phyloP scores from a whole-genome alignment of 2,797 vertebrate species.

The Brachyrhaphis roseni region DNA sequence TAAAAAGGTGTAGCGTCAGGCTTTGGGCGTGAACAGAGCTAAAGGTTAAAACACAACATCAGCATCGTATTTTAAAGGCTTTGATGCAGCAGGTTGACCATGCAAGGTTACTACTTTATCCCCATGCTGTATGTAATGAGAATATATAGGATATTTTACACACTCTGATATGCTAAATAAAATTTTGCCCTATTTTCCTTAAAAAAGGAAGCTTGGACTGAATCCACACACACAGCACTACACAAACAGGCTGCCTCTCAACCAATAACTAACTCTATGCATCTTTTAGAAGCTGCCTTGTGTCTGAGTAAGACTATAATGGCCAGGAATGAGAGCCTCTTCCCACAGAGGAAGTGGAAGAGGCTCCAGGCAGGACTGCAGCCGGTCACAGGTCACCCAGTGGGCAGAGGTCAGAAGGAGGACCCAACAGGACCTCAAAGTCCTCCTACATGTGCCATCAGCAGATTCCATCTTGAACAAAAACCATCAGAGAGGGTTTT shows the following conservation, averaged over 20 bases:
- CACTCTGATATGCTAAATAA: constrained; percentile 28
- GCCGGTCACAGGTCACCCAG: constrained; percentile 50
- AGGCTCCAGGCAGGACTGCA: constrained; percentile 45
- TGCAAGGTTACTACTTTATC: constrained; percentile 7
- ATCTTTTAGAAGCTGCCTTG: constrained; percentile 59
- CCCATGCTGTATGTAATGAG: constrained; percentile 6
- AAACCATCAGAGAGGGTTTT: background rate
- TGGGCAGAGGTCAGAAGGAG: constrained; percentile 53
- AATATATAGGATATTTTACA: constrained; percentile 20
- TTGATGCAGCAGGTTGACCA: constrained; percentile 51
- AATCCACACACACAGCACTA: constrained; percentile 23
- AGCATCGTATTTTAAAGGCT: constrained; percentile 65
- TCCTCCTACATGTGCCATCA: constrained; percentile 1
- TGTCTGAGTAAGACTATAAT: constrained; percentile 52
- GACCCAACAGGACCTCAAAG: constrained; percentile 22
- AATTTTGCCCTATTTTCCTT: constrained; percentile 38
- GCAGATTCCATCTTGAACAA: background rate
- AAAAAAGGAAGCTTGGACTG: constrained; percentile 32
- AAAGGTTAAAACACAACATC: constrained; percentile 72
- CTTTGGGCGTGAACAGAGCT: constrained; percentile 67
- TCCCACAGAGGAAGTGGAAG: constrained; percentile 22
- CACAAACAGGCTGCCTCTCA: constrained; percentile 14
- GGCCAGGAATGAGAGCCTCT: constrained; percentile 43
- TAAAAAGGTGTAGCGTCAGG: constrained; percentile 43
- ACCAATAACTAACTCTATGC: constrained; percentile 49